These are phyloP conservation scores for Phyllopteryx taeniolatus DNA, from an alignment of 2,113 vertebrate species.

Conservation along the genomic window DNA sequence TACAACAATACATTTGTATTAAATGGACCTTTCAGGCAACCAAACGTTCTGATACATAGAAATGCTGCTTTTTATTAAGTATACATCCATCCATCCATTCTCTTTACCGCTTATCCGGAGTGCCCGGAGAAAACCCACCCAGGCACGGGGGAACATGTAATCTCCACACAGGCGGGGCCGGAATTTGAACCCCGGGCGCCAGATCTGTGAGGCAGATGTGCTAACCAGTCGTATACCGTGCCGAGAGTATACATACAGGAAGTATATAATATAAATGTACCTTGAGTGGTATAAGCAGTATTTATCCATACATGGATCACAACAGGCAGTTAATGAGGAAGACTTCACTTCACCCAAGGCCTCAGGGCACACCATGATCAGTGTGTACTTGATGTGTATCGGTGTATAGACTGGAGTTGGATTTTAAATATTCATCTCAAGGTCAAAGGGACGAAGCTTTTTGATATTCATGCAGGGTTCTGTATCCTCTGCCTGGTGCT, in stretches of 20 bases:
- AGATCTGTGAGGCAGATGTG: no score
- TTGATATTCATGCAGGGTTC: constrained; percentile 72
- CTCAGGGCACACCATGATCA: constrained; percentile 42
- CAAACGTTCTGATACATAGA: no score
- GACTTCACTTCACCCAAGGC: constrained; percentile 56
- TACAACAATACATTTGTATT: no score
- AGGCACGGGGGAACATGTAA: no score
- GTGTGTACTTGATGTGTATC: constrained; percentile 26
- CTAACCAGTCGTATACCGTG: no score
- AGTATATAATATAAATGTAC: constrained; percentile 8
- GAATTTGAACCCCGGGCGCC: no score
- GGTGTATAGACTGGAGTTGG: constrained; percentile 51
- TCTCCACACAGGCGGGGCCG: no score
- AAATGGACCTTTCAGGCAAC: no score
- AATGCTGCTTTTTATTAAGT: neutral
- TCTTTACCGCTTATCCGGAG: no score
- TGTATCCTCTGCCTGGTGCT: constrained; percentile 53
- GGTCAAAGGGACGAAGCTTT: constrained; percentile 73
- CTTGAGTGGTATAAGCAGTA: constrained; percentile 47
- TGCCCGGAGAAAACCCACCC: no score
- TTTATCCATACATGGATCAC: constrained; percentile 48
- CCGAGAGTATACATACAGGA: constrained; percentile 2
- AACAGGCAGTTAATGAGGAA: constrained; percentile 62
- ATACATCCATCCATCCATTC: neutral
- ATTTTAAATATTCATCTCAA: constrained; percentile 78